phyloP scores from a whole-genome alignment of 2,888 invertebrate genomes.

The Antheraea yamamai region DNA sequence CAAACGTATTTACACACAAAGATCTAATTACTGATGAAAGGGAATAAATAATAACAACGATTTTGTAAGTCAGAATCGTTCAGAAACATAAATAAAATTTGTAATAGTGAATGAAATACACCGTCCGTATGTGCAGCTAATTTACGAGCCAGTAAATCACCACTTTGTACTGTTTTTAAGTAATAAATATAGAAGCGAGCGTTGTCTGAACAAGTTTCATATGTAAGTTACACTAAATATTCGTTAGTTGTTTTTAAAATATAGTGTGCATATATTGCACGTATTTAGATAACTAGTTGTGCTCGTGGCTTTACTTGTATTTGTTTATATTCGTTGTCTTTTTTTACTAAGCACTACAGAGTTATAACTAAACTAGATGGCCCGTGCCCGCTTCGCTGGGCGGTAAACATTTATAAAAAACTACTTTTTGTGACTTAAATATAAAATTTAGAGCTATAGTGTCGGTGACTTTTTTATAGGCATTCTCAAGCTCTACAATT shows the following conservation, averaged over 20 bases:
- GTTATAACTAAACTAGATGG: too few relatives aligned
- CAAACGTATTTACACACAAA: slow-evolving; percentile 14
- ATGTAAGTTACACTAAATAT: slow-evolving; percentile 16
- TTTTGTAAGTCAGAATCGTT: slow-evolving; percentile 32
- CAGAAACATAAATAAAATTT: slow-evolving; percentile 28
- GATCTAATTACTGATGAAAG: slow-evolving; percentile 25
- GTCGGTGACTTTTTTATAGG: too few relatives aligned
- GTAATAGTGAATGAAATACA: slow-evolving; percentile 30
- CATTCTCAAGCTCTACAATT: too few relatives aligned
- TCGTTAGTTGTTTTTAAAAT: slow-evolving; percentile 11
- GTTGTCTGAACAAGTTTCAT: slow-evolving; percentile 18
- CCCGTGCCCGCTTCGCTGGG: too few relatives aligned
- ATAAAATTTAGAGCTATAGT: too few relatives aligned
- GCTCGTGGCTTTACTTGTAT: too few relatives aligned
- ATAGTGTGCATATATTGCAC: background rate
- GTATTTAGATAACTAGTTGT: background rate
- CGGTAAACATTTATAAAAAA: too few relatives aligned
- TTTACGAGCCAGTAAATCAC: slow-evolving; percentile 32
- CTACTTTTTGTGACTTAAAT: too few relatives aligned
- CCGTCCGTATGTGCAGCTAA: slow-evolving; percentile 25
- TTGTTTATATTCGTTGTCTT: background rate
- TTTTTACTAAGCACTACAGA: too few relatives aligned
- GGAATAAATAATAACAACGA: slow-evolving; percentile 35
- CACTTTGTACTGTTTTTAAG: slow-evolving; percentile 28
- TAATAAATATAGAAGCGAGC: slow-evolving; percentile 14